Conservation (phyloP, 2,888 invertebrate genomes). For the Strigamia transsilvanica region DNA sequence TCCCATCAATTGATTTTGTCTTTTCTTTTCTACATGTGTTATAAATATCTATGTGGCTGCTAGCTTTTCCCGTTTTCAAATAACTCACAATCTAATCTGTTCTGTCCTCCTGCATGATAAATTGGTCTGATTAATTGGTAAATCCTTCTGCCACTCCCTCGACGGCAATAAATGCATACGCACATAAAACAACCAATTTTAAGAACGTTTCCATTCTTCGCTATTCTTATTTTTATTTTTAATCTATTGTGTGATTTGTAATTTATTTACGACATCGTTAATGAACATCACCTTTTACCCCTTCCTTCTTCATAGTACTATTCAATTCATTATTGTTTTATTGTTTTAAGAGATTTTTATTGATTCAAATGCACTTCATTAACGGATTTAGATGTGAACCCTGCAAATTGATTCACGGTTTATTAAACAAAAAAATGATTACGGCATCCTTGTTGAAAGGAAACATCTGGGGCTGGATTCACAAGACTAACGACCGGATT, state of each 20-base stretch:
- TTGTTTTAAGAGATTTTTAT: neutral
- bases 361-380: slow-evolving; percentile 36
- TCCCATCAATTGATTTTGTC: slow-evolving; percentile 31
- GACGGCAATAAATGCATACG: neutral
- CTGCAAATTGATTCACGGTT: neutral
- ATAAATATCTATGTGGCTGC: slow-evolving; percentile 1
- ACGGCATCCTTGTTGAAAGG: neutral
- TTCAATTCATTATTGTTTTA: no score
- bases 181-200: neutral
- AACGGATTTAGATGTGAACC: neutral
- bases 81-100: slow-evolving; percentile 4
- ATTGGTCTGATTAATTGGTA: slow-evolving; percentile 33
- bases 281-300: neutral
- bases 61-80: neutral
- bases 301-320: no score
- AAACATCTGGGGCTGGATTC: neutral
- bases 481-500: neutral
- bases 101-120: slow-evolving; percentile 42
- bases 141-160: slow-evolving; percentile 19
- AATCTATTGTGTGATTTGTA: neutral
- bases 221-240: neutral
- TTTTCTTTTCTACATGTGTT: slow-evolving; percentile 24
- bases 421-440: slow-evolving; percentile 6
- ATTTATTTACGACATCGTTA: slow-evolving; percentile 17
- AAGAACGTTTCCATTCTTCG: neutral